Evolutionary conservation across 2,113 vertebrate genomes (phyloP), one percentile per base, ranked within the genome.

Genomic region (Pholis gunnellus): DNA sequence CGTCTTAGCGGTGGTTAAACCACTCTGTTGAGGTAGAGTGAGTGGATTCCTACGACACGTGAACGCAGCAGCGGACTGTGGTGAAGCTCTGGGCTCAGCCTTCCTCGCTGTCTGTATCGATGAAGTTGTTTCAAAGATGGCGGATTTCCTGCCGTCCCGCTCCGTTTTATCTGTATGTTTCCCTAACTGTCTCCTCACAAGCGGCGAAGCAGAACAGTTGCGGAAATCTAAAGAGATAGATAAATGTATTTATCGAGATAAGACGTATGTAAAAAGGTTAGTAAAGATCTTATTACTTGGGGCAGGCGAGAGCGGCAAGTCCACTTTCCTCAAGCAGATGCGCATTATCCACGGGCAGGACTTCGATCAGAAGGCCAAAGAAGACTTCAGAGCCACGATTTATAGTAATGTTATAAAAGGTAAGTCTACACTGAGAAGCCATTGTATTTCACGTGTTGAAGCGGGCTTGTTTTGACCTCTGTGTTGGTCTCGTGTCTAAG

Each of bases 241-340:
- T 90, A 96, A 97, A 87, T 95, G 95, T 91, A 93, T 99, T 64
- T 92, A 95, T 22, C 95, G 95, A 74, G 97, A 98, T 87, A 98
- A 98, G 89, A 97, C 96, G 0, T 97, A 97, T 74, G 97, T 98
- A 36, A 98, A 97, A 83, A 93, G 97, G 82, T 93, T 98, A 2
- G 97, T 98, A 31, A 98, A 99, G 96, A 98, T 98, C 91, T 90
- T 99, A 64, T 91, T 99, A 72, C 96, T 99, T 64, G 97, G 97
- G 78, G 97, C 97, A 34, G 97, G 97, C 42, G 97, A 99, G 93
- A 99, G 97, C 95, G 97, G 97, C 95, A 98, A 99, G 94, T 97
- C 97, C 80, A 99, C 97, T 85, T 99, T 99, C 95, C 96, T 99
- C 77, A 99, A 98, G 94, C 97, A 99, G 96, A 99, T 99, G 97